phyloP scores from a whole-genome alignment of 1,140 invertebrate genomes.

The Eumeta japonica region DNA sequence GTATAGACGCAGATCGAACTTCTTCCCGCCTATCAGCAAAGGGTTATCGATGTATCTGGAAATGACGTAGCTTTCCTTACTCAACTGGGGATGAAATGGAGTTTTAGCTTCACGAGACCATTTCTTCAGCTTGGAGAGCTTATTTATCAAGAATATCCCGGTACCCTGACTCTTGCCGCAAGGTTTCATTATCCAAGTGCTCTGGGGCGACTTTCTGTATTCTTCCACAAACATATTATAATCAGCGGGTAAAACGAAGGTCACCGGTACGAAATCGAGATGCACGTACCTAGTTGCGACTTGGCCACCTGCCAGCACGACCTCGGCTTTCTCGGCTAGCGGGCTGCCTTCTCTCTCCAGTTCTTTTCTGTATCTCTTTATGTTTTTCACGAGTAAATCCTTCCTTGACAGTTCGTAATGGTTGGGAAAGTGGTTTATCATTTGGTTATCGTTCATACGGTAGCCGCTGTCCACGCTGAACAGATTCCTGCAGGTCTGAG shows the following conservation, averaged over 20 bases:
- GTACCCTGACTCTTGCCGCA: conserved; percentile 88
- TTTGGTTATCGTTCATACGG: conserved; percentile 86
- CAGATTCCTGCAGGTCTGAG: conserved; percentile 83
- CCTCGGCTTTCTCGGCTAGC: conserved; percentile 70
- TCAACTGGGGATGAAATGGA: conserved; percentile 77
- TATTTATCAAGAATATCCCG: conserved; percentile 87
- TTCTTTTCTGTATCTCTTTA: conserved; percentile 89
- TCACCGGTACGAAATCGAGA: conserved; percentile 89
- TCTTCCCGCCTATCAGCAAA: conserved; percentile 81
- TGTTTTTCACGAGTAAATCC: conserved; percentile 92
- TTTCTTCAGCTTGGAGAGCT: conserved; percentile 83
- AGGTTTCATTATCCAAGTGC: conserved; percentile 97
- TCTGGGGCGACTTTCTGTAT: conserved; percentile 85
- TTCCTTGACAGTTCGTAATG: conserved; percentile 91
- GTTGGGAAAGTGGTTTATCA: conserved; percentile 91
- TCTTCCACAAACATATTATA: conserved; percentile 96
- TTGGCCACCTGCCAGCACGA: conserved; percentile 58
- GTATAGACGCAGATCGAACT: conserved; percentile 83
- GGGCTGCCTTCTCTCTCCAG: conserved; percentile 86
- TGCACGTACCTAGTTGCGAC: conserved; percentile 75
- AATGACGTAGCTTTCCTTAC: conserved; percentile 88
- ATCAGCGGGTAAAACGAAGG: conserved; percentile 90
- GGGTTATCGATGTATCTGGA: conserved; percentile 87
- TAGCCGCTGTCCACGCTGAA: conserved; percentile 93
- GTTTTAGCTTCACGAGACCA: conserved; percentile 83